phyloP scores from a whole-genome alignment of 1,140 invertebrate species.

The Oreohelix idahoensis region DNA sequence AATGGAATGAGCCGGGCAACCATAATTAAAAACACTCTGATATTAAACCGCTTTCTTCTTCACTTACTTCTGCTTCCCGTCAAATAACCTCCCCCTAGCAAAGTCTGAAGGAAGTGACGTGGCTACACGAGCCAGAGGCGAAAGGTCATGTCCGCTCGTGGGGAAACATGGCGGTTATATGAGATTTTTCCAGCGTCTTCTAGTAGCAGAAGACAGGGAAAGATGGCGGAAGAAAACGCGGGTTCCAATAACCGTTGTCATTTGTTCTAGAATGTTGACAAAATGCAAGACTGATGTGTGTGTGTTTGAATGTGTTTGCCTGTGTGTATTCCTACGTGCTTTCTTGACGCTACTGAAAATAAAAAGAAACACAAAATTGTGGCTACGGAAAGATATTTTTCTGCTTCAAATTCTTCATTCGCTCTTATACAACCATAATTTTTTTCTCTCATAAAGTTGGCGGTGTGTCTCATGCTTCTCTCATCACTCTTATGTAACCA shows the following conservation, averaged over 20 bases:
- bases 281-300: constrained; percentile 4
- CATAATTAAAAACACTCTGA: neutral
- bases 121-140: neutral
- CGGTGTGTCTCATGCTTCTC: no score
- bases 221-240: neutral
- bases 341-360: no score
- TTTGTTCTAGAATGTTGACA: constrained; percentile 6
- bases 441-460: no score
- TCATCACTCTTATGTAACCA: no score
- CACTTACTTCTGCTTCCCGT: neutral
- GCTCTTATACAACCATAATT: no score
- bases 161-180: neutral
- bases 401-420: no score
- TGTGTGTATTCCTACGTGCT: no score
- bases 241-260: neutral
- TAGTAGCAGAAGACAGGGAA: neutral
- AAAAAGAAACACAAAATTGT: no score
- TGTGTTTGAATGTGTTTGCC: no score
- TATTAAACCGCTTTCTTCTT: neutral
- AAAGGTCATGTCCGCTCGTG: neutral
- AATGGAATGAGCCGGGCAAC: neutral
- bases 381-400: no score
- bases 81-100: neutral
- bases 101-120: neutral
- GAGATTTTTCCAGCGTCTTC: neutral